These are phyloP conservation scores for Gortyna flavago DNA, from an alignment of 2,888 invertebrate species.

Conservation along the genomic window DNA sequence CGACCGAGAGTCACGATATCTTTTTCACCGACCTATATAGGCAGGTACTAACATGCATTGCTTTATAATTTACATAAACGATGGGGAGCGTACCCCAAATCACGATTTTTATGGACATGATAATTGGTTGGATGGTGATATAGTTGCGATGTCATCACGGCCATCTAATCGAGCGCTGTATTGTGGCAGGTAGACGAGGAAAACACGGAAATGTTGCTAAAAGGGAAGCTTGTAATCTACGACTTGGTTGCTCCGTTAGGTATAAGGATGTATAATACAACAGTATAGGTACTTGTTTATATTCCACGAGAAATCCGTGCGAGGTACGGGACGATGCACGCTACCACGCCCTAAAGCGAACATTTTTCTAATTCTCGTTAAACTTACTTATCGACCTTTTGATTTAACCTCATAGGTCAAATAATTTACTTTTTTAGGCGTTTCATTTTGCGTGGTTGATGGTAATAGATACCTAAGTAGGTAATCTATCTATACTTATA, in stretches of 20 bases:
- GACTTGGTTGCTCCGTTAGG: conserved; percentile 15
- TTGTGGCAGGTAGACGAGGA: conserved; percentile 37
- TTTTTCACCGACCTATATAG: conserved; percentile 70
- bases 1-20: conserved; percentile 85
- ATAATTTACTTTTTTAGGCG: neutral
- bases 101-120: conserved; percentile 68
- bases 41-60: conserved; percentile 51
- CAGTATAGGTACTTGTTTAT: conserved; percentile 44
- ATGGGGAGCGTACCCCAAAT: conserved; percentile 66
- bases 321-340: conserved; percentile 79
- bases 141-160: conserved; percentile 62
- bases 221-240: conserved; percentile 56
- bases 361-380: conserved; percentile 59
- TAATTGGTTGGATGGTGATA: conserved; percentile 67
- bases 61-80: conserved; percentile 75
- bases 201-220: conserved; percentile 57
- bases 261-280: conserved; percentile 23
- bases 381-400: conserved; percentile 43
- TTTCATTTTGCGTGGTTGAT: conserved; percentile 8
- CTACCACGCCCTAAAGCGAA: conserved; percentile 61
- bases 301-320: conserved; percentile 77
- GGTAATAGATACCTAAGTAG: neutral
- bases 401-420: conserved; percentile 31
- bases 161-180: conserved; percentile 44
- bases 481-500: too few relatives aligned